Conservation (phyloP, 2,113 vertebrate species). For the human (Homo sapiens) region DNA sequence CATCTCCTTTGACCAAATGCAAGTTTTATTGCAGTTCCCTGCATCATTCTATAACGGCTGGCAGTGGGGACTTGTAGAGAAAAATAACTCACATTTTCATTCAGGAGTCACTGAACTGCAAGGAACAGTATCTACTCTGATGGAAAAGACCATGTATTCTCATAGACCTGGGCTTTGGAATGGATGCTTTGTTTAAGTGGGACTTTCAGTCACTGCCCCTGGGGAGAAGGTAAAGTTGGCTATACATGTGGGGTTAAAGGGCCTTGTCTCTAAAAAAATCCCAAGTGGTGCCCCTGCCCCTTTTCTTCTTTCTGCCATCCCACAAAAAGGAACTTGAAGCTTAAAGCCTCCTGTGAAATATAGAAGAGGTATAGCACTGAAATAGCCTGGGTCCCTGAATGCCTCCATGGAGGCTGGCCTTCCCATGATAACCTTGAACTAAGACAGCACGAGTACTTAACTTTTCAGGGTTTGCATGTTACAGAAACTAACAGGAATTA, state of each 20-base stretch:
- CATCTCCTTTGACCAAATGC: background rate
- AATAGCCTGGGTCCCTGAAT: background rate
- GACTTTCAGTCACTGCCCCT: no score
- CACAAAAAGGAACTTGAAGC: background rate
- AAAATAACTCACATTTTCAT: background rate
- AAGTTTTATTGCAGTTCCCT: background rate
- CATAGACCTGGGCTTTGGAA: background rate
- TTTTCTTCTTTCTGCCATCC: background rate
- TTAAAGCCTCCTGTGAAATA: background rate
- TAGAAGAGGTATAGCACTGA: background rate
- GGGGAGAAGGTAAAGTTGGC: background rate
- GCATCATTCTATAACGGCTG: background rate
- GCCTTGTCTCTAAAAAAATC: background rate
- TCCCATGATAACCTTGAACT: background rate
- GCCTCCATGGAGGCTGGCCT: fast-evolving
- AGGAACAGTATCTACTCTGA: background rate
- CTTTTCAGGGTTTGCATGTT: background rate
- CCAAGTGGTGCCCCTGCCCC: no score
- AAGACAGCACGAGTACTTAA: background rate
- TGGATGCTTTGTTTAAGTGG: no score
- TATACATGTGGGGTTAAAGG: background rate
- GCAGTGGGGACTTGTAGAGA: background rate
- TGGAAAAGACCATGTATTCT: background rate
- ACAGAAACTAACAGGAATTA: background rate
- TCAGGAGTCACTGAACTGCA: background rate